Evolutionary conservation across 2,888 invertebrate genomes (phyloP), one percentile per base, ranked within the genome.

Genomic region (Macaria liturata): DNA sequence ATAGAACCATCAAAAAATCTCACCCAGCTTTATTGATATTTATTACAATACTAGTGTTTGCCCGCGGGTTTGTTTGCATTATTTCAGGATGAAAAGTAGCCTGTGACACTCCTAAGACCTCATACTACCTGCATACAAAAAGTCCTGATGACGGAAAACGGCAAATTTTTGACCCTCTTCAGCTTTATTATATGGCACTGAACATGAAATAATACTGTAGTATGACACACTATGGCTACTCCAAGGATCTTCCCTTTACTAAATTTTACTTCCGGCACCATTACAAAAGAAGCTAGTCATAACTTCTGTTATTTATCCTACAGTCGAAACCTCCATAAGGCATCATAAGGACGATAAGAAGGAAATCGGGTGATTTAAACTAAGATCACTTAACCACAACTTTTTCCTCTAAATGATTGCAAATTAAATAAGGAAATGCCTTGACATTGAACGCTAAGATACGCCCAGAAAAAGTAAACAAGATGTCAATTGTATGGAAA

Each of bases 321-420:
- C 46, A 46, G 6, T 42, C 57, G 67, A 62, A 55, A 62, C 61
- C 44, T 43, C 8, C n/a, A 47, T 54, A 65, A 30, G 57, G 57
- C 44, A 46, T 51, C 44, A 56, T 57, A 53, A 64, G 67, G 56
- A 56, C 60, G 60, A 59, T 46, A 54, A 54, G 57, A 52, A 64
- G 59, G 61, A 58, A 54, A 49, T 48, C 47, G 57, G 32, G 43
- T 64, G 65, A 64, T 57, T 65, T 64, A 65, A 58, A 59, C 57
- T 59, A 60, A 54, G 56, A 55, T 55, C 49, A 59, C 57, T 47
- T 54, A 61, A 43, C 62, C 47, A 55, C 59, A 50, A 60, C 53
- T 64, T 67, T 61, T 65, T 65, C 67, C 64, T 64, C 67, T 62
- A 67, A 61, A 61, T 64, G 59, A 59, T 59, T 47, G 54, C 56